Evolutionary conservation across 2,888 invertebrate species (phyloP).

Genomic region (Baronia brevicornis): DNA sequence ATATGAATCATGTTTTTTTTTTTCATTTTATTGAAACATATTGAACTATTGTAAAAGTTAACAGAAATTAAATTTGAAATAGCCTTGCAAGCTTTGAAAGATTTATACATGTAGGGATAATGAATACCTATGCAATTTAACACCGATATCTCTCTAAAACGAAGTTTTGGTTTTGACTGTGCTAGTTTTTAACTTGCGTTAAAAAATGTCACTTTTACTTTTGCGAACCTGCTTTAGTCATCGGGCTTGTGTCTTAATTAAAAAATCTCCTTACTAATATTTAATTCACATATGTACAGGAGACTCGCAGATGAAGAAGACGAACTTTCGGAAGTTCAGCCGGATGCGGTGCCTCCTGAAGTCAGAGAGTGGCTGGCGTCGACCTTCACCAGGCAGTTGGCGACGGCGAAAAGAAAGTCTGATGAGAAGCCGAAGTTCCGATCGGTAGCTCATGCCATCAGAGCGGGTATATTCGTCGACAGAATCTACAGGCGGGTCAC

Average conservation of each 20-base stretch:
- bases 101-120: too few relatives aligned
- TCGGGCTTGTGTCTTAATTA: constrained; percentile 3
- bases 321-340: constrained; percentile 96
- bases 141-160: too few relatives aligned
- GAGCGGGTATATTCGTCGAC: constrained; percentile 97
- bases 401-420: constrained; percentile 82
- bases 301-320: constrained; percentile 93
- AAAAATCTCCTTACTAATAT: constrained; percentile 6
- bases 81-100: too few relatives aligned
- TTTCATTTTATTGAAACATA: too few relatives aligned
- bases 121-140: too few relatives aligned
- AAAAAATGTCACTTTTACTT: too few relatives aligned
- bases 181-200: too few relatives aligned
- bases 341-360: constrained; percentile 96
- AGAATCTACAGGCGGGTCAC: constrained; percentile 90
- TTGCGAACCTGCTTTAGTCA: constrained; percentile 12
- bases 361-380: constrained; percentile 97
- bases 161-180: too few relatives aligned
- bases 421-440: constrained; percentile 93
- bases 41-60: too few relatives aligned
- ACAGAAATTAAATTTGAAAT: too few relatives aligned
- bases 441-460: constrained; percentile 95
- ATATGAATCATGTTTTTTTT: too few relatives aligned
- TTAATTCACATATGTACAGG: constrained; percentile 63
- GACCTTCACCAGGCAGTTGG: constrained; percentile 94